Evolutionary conservation across 2,888 invertebrate species (phyloP), one percentile per base, ranked within the genome.

Genomic region (Scaptomyza caliginosa): DNA sequence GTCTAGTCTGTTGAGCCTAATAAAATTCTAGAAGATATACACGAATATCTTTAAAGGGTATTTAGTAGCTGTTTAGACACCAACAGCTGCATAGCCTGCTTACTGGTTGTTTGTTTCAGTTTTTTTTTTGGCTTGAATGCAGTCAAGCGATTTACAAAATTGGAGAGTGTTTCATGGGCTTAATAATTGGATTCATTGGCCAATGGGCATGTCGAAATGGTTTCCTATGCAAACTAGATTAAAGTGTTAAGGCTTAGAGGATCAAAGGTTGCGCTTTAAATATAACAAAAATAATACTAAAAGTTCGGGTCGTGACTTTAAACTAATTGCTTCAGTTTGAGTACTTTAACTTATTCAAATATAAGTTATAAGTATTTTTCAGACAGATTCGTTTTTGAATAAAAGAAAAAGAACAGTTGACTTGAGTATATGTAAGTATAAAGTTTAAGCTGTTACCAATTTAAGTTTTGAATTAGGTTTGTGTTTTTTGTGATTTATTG

Each of bases 101-200:
- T 16, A 52, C 36, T 42, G 42, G 26, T 17, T 28, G 34, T 24
- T 39, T 24, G 45, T 71, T 43, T 13, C 17, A 13, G 43, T 26
- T 58, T 54, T 66, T 55, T 52, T 38, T 65, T 76, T 55, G 58
- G 48, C 13, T 26, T 34, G 58, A 58, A 30, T 55, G 48, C 40
- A 55, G 66, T 32, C 55, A 45, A 76, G 43, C 49, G 54, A 48
- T 77, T 77, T 60, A 30, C 42, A 30, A 77, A 73, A 77, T 73
- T 60, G 23, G 38, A 66, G 43, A 38, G 43, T 36, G 26, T 43
- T 34, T 38, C 19, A 34, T 36, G 59, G 42, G 49, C 43, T 42
- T 42, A 59, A 60, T 51, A 73, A 43, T 42, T 51, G 40, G 36
- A 71, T 65, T 60, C 54, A 48, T 17, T 45, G 48, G 17, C 36